A percentile compares a stretch with the other conserved stretches of the same genome.
These are phyloP conservation scores for Hemistola chrysoprasaria DNA, from an alignment of 2,888 invertebrate species.

Conservation along the genomic window DNA sequence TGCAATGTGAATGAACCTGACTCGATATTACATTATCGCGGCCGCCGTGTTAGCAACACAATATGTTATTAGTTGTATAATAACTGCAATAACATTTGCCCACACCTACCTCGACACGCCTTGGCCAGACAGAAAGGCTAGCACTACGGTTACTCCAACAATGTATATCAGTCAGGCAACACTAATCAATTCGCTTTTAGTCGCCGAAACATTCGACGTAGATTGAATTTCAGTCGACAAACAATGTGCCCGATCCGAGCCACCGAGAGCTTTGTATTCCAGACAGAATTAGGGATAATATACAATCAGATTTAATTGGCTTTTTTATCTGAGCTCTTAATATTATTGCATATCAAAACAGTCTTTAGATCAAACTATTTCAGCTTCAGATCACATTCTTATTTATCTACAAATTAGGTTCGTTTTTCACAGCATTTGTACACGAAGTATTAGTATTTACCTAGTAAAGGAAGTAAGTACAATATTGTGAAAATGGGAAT, in stretches of 20 bases:
- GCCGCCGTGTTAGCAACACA: conserved; percentile 34
- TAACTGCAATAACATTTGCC: conserved; percentile 44
- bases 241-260: conserved; percentile 15
- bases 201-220: conserved; percentile 40
- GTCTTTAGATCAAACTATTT: background rate
- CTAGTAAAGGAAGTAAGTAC: too few species aligned
- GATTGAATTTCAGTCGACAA: conserved; percentile 39
- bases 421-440: too few species aligned
- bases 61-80: conserved; percentile 40
- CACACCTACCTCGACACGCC: conserved; percentile 41
- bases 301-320: too few species aligned
- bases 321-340: too few species aligned
- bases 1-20: conserved; percentile 51
- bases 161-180: conserved; percentile 50
- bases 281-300: conserved; percentile 5
- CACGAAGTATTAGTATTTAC: too few species aligned
- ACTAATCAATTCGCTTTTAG: conserved; percentile 65
- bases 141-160: conserved; percentile 34
- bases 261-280: conserved; percentile 12
- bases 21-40: conserved; percentile 44
- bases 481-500: too few species aligned
- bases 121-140: conserved; percentile 40
- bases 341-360: too few species aligned
- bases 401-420: too few species aligned
- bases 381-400: too few species aligned